A percentile compares a stretch with the other conserved stretches of the same genome.
These are phyloP conservation scores for Heliconius aoede DNA, from an alignment of 2,888 invertebrate species.

Conservation along the genomic window DNA sequence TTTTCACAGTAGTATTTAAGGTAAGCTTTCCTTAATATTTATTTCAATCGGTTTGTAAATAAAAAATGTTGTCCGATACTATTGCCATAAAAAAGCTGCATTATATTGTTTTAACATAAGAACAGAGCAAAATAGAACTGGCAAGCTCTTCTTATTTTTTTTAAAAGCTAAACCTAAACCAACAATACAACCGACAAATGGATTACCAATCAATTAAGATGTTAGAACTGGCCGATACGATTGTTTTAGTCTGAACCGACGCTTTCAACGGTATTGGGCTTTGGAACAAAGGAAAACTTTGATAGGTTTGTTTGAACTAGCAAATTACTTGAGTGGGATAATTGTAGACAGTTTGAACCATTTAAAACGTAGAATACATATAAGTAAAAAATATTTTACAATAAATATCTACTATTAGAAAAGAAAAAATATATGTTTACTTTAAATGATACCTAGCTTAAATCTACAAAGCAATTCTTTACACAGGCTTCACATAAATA, in stretches of 20 bases:
- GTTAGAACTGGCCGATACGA: background rate
- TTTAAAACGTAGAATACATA: background rate
- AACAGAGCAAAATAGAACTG: too few species aligned
- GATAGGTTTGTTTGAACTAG: background rate
- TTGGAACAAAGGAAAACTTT: constrained; percentile 10
- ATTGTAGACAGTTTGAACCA: background rate
- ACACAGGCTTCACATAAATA: background rate
- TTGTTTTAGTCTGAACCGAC: constrained; percentile 6
- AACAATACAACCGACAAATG: background rate
- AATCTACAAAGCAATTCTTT: too few species aligned
- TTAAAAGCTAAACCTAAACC: background rate
- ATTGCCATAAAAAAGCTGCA: too few species aligned
- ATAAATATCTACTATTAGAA: background rate
- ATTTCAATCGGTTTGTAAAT: too few species aligned
- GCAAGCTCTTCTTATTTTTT: background rate
- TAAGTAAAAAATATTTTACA: too few species aligned
- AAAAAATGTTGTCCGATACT: too few species aligned
- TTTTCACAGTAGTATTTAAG: too few species aligned
- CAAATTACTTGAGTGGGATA: background rate
- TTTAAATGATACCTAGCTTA: too few species aligned
- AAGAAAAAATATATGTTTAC: background rate
- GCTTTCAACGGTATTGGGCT: constrained; percentile 1
- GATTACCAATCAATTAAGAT: constrained; percentile 24
- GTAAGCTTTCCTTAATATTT: too few species aligned
- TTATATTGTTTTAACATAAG: too few species aligned